phyloP scores from a whole-genome alignment of 1,140 invertebrate species.

The Trichonephila clavipes region DNA sequence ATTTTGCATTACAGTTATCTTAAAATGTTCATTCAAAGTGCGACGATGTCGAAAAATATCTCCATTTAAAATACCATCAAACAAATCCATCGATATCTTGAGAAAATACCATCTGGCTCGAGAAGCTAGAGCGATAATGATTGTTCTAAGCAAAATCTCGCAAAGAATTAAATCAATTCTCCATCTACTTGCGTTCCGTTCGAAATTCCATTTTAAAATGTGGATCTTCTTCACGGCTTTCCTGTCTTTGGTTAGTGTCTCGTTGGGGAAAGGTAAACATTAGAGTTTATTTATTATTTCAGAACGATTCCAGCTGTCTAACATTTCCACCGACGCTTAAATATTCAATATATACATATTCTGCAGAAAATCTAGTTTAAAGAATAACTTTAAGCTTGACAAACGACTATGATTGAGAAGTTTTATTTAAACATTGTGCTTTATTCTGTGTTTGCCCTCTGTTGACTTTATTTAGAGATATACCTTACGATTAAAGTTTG shows the following conservation, averaged over 20 bases:
- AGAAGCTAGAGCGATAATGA: not conserved
- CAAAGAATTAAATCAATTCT: slow-evolving; percentile 22
- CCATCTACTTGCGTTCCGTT: not conserved
- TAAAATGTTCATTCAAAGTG: not conserved
- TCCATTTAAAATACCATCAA: not conserved
- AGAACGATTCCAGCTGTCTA: not conserved
- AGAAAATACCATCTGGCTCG: not conserved
- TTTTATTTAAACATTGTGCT: too few species aligned
- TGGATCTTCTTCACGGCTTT: not conserved
- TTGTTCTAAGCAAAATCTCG: not conserved
- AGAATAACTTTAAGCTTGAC: too few species aligned
- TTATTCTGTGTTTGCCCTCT: too few species aligned
- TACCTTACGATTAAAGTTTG: too few species aligned
- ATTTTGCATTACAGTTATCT: too few species aligned
- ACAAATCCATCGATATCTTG: not conserved
- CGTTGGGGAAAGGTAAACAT: not conserved
- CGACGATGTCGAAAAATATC: not conserved
- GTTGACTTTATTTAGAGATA: too few species aligned
- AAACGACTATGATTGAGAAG: too few species aligned
- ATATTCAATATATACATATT: too few species aligned
- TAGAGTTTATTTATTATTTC: not conserved
- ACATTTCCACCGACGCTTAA: too few species aligned
- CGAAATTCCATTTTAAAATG: not conserved
- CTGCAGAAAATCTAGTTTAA: too few species aligned
- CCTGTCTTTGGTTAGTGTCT: not conserved